Base-by-base conservation (phyloP, 2,888 invertebrate genomes). In the Euphydryas editha region DNA sequence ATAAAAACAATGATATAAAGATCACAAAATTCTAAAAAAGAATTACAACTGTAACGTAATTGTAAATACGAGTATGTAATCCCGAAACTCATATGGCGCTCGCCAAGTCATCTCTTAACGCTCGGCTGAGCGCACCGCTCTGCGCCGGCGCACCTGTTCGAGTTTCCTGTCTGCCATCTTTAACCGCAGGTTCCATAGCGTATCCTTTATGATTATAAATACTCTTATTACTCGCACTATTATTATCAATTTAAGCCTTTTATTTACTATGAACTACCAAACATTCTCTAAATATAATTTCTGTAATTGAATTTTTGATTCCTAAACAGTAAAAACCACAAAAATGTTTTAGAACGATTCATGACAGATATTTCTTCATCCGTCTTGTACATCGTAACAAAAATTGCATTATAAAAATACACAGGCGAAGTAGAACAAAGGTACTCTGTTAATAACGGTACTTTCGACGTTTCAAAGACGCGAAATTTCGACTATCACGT, bases 131-230 rank as follows among this genome's bases (percentile, higher is more conserved):
- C 78, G 81, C 83, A 80, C 77, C 77, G 68, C 72, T 65, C 55
- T 82, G 82, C 81, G 82, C 80, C 68, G 81, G 78, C 86, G 81
- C 89, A 88, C 90, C 90, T 90, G 88, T 79, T 71, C 62, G 75
- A 73, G 82, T 76, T 87, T 89, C 89, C 89, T 86, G 88, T 81
- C 80, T 76, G 85, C 89, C 89, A 87, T 87, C 85, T 87, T 86
- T 83, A 62, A 68, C 62, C 57, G 61, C 66, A 66, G 65, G 59
- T 65, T 59, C 58, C 42, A 59, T 67, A 44, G 36, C 36, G n/a
- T 36, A 54, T 36, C 54, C 36, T 54, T 54, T 54, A 36, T 54
- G n/a, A 36, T 54, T 54, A 36, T 54, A 54, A 30, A 54, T 17
- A 54, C 15, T 49, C 6, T 21, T 24, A 51, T 51, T 51, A 24